A percentile compares a stretch with the other conserved stretches of the same genome.
These are phyloP conservation scores for Trichechus manatus DNA, from an alignment of 2,113 vertebrate genomes.

Conservation along the genomic window DNA sequence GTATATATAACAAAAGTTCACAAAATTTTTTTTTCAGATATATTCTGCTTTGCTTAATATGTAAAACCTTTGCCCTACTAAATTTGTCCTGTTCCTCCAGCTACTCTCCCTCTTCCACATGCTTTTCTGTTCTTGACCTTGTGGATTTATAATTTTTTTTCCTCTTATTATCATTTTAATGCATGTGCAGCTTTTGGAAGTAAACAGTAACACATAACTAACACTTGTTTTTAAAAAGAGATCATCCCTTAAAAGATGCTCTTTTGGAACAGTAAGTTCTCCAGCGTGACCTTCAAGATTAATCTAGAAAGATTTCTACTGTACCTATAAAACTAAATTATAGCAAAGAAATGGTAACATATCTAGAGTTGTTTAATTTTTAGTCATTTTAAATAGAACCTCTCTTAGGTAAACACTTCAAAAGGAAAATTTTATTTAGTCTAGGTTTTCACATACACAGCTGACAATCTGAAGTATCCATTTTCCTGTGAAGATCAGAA, in stretches of 20 bases:
- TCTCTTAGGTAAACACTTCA: neutral
- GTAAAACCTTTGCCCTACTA: slow-evolving; percentile 18
- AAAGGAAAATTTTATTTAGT: slow-evolving; percentile 25
- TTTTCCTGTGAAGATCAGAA: neutral
- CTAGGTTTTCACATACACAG: neutral
- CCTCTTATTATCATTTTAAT: neutral
- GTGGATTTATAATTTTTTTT: neutral
- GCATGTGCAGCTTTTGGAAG: slow-evolving; percentile 35
- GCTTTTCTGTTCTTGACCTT: slow-evolving; percentile 11
- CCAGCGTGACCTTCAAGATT: neutral
- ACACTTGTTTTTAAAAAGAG: slow-evolving; percentile 24
- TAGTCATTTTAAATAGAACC: slow-evolving; percentile 9
- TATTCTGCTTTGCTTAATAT: neutral
- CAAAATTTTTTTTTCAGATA: neutral
- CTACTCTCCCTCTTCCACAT: neutral
- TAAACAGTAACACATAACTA: neutral
- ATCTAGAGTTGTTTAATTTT: slow-evolving; percentile 39
- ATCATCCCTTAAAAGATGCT: neutral
- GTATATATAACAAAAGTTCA: neutral
- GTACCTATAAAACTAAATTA: neutral
- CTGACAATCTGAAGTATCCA: neutral
- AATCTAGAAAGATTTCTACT: slow-evolving; percentile 36
- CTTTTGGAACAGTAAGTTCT: slow-evolving; percentile 24
- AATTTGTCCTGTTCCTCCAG: neutral
- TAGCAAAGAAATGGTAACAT: neutral